Evolutionary conservation across 2,113 vertebrate species (phyloP).

Genomic region (Nestor notabilis): DNA sequence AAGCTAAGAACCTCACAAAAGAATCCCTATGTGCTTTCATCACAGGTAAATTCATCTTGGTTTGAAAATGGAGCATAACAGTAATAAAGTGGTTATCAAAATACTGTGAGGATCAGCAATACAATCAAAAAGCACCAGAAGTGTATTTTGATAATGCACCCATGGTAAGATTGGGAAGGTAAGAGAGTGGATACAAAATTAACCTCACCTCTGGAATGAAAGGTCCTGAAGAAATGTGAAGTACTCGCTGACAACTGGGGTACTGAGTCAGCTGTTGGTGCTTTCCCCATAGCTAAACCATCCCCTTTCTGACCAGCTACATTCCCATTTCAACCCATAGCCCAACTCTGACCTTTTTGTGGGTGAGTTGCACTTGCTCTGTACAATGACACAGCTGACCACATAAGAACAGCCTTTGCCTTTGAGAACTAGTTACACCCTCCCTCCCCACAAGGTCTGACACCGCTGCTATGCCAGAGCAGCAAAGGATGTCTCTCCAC

Average conservation of each 20-base stretch:
- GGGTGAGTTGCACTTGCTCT: neutral
- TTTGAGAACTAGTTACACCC: neutral
- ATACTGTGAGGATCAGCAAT: neutral
- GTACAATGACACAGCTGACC: neutral
- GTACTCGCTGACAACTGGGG: neutral
- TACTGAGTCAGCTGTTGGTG: neutral
- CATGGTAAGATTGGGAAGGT: neutral
- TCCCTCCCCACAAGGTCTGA: neutral
- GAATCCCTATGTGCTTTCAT: neutral
- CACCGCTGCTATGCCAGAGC: rapidly evolving
- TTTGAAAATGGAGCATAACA: neutral
- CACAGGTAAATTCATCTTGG: neutral
- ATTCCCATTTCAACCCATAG: neutral
- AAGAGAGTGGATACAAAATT: neutral
- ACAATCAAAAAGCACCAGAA: neutral
- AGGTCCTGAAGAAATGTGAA: neutral
- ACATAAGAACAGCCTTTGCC: neutral
- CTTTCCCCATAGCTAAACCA: neutral
- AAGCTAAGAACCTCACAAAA: neutral
- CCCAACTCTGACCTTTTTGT: neutral
- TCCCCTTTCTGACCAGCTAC: neutral
- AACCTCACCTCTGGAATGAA: neutral
- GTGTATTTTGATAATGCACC: neutral
- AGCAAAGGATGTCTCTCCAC: neutral
- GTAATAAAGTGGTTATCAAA: neutral